Base-by-base conservation (phyloP, 2,797 vertebrate species). In the Ispidina lecontei region DNA sequence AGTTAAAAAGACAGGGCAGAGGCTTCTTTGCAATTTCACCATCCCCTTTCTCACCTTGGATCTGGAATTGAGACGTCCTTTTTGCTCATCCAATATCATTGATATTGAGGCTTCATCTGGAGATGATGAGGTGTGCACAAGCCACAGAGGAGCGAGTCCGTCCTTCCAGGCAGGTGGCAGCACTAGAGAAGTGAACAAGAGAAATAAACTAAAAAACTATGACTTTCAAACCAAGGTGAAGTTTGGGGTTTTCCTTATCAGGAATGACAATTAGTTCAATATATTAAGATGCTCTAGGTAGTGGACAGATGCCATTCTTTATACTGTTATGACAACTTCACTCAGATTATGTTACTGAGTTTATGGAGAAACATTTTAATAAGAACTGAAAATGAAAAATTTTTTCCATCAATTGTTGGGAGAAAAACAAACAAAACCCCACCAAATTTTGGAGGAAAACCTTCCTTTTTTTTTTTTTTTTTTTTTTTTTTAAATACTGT, bases 251-350 rank as follows among this genome's bases (percentile, higher is more conserved):
- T 14, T 76, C 81, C 35, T 67, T 64, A 62, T 10, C 47, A 51
- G 43, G 75, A 84, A 29, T 41, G 14, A 65, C 74, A 63, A 87
- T 72, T 69, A 91, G 59, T 88, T 81, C 62, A 85, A 72, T 55
- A 55, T 15, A 80, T 19, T 3, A 58, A 65, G 60, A 59, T 73
- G 39, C 18, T 70, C 22, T 37, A 12, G 18, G 20, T 84, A 41
- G 43, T 37, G 44, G 72, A 55, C 18, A 76, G 59, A 65, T 17
- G 54, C 14, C 46, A 31, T 80, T 79, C 58, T 75, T 82, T 25
- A 64, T 19, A 35, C 0, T 6, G 15, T 52, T 81, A 39, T 86
- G 59, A 75, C 31, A 84, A 46, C 19, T 31, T 85, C 29, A 44
- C 29, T 84, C 59, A 67, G 39, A 78, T 49, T 76, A 55, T 75